phyloP scores from a whole-genome alignment of 2,797 vertebrate genomes.

The Cuculus canorus region DNA sequence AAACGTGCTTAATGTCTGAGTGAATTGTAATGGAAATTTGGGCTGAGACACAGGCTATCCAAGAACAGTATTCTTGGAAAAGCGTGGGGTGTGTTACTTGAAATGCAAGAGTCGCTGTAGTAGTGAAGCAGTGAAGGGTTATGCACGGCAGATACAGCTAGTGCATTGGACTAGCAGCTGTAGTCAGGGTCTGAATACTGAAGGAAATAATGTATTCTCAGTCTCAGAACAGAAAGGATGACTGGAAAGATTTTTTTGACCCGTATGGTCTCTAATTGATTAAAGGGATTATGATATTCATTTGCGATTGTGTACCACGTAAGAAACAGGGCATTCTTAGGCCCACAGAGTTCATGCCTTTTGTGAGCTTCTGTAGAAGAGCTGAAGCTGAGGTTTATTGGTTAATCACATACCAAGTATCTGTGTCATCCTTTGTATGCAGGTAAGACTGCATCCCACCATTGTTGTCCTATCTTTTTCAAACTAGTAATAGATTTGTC shows the following conservation, averaged over 20 bases:
- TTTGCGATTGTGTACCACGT: not conserved
- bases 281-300: not conserved
- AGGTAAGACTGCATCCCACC: not conserved
- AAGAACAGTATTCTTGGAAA: not conserved
- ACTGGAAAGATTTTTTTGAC: not conserved
- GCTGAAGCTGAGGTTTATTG: not conserved
- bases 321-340: not conserved
- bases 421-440: constrained; percentile 3
- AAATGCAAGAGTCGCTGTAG: not conserved
- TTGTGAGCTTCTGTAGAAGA: not conserved
- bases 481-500: not conserved
- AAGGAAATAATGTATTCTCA: not conserved
- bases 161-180: not conserved
- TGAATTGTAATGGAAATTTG: not conserved
- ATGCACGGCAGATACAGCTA: not conserved
- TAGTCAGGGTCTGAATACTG: not conserved
- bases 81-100: not conserved
- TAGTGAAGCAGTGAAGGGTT: not conserved
- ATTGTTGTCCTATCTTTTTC: not conserved
- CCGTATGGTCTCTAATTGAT: not conserved
- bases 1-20: not conserved
- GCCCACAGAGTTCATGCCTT: not conserved
- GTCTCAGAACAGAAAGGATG: not conserved
- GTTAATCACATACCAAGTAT: not conserved
- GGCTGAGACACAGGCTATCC: not conserved